Percentiles rank a stretch among this genome's conserved stretches.
phyloP scores from a whole-genome alignment of 1,140 invertebrate genomes.

The Nomia melanderi region DNA sequence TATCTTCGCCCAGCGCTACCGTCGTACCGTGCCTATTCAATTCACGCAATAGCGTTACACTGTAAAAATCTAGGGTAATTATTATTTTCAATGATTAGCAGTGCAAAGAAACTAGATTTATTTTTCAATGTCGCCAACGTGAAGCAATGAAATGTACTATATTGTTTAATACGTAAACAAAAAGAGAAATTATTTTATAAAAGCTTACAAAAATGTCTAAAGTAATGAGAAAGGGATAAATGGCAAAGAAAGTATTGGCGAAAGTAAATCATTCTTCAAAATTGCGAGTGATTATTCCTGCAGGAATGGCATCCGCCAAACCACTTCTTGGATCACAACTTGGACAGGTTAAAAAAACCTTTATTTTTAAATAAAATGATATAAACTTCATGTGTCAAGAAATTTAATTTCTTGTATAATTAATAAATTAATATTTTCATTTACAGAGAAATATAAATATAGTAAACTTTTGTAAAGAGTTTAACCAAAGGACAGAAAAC shows the following conservation, averaged over 20 bases:
- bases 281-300: constrained; percentile 90
- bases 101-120: too few relatives aligned
- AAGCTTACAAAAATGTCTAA: constrained; percentile 85
- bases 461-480: constrained; percentile 98
- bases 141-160: too few relatives aligned
- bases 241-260: constrained; percentile 86
- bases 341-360: constrained; percentile 87
- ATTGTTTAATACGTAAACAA: too few relatives aligned
- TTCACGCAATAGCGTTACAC: too few relatives aligned
- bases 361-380: not conserved
- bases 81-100: too few relatives aligned
- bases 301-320: constrained; percentile 91
- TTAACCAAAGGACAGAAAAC: constrained; percentile 96
- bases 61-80: too few relatives aligned
- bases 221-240: constrained; percentile 84
- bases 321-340: constrained; percentile 95
- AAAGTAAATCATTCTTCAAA: constrained; percentile 88
- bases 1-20: too few relatives aligned
- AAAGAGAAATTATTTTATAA: not conserved
- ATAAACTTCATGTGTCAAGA: too few relatives aligned
- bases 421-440: constrained; percentile 45
- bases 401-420: not conserved
- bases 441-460: constrained; percentile 96
- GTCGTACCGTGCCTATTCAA: too few relatives aligned
- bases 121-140: too few relatives aligned